Conservation (phyloP, 2,888 invertebrate species). For the Agrilus mali region DNA sequence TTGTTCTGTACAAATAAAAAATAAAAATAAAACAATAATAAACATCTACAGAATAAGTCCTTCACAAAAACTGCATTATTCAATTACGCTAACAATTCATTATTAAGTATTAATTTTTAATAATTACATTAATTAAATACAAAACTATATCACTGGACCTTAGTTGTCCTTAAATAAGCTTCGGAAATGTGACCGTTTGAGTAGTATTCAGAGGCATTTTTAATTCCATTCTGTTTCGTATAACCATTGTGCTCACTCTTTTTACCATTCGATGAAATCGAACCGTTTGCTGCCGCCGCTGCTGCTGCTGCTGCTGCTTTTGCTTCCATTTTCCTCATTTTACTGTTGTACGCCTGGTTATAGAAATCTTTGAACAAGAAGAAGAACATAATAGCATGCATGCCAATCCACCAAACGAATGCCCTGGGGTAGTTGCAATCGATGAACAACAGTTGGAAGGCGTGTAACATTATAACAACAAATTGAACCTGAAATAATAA, state of each 20-base stretch:
- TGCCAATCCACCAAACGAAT: conserved; percentile 94
- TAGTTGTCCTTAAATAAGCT: conserved; percentile 24
- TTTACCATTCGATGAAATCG: conserved; percentile 8
- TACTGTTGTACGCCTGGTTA: conserved; percentile 55
- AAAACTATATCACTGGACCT: conserved; percentile 21
- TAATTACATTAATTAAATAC: conserved; percentile 7
- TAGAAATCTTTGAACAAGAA: conserved; percentile 93
- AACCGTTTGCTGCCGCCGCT: conserved; percentile 21
- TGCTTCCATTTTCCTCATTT: conserved; percentile 17
- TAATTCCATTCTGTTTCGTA: conserved; percentile 20
- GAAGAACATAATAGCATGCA: conserved; percentile 93
- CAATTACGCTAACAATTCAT: too few relatives aligned
- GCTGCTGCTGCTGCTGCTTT: conserved; percentile 8
- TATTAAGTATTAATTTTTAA: conserved; percentile 4
- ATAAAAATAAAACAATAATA: too few relatives aligned
- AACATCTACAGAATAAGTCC: too few relatives aligned
- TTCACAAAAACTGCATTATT: too few relatives aligned
- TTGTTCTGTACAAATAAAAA: too few relatives aligned
- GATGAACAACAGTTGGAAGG: conserved; percentile 81
- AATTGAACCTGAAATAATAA: conserved; percentile 62
- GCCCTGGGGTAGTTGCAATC: conserved; percentile 87
- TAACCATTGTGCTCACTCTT: conserved; percentile 17
- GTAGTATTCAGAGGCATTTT: conserved; percentile 37
- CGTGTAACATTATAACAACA: conserved; percentile 79
- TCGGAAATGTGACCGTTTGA: conserved; percentile 34